A percentile compares a stretch with the other conserved stretches of the same genome.
Conservation (phyloP, 2,888 invertebrate species). For the Morpho deidamia region DNA sequence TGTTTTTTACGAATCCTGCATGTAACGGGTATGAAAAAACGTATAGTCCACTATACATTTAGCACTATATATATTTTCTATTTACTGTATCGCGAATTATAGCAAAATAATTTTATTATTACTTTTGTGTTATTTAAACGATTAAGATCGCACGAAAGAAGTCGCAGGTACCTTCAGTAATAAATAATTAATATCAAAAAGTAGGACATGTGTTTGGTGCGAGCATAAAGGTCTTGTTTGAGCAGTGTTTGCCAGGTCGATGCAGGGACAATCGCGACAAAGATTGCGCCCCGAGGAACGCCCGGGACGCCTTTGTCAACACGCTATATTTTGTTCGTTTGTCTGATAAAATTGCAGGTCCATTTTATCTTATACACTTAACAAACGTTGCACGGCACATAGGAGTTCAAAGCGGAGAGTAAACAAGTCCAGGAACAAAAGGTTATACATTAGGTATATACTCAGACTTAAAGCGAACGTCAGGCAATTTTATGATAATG, state of each 20-base stretch:
- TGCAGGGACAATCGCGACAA: constrained; percentile 14
- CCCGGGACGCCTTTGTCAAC: constrained; percentile 23
- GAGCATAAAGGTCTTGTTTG: constrained; percentile 4
- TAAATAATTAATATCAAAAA: too few relatives aligned
- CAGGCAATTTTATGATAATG: too few relatives aligned
- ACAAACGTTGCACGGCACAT: constrained; percentile 2
- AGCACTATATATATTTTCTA: too few relatives aligned
- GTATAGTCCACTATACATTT: too few relatives aligned
- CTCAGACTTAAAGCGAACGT: too few relatives aligned
- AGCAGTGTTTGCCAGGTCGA: constrained; percentile 17
- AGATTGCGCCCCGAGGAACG: constrained; percentile 19
- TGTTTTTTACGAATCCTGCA: too few relatives aligned
- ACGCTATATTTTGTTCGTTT: constrained; percentile 20
- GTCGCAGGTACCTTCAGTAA: too few relatives aligned
- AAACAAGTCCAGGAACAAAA: constrained; percentile 5
- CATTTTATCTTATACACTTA: constrained; percentile 16
- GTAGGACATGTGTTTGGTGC: constrained; percentile 1
- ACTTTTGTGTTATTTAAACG: too few relatives aligned
- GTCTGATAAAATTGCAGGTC: constrained; percentile 22
- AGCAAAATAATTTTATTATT: too few relatives aligned
- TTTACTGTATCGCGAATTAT: too few relatives aligned
- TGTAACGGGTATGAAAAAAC: too few relatives aligned
- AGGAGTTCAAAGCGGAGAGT: constrained; percentile 2
- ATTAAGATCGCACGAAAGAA: too few relatives aligned
- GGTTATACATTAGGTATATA: not conserved